A percentile compares a stretch with the other conserved stretches of the same genome.
Conservation (phyloP, 2,113 vertebrate species). For the Ammospiza nelsoni region DNA sequence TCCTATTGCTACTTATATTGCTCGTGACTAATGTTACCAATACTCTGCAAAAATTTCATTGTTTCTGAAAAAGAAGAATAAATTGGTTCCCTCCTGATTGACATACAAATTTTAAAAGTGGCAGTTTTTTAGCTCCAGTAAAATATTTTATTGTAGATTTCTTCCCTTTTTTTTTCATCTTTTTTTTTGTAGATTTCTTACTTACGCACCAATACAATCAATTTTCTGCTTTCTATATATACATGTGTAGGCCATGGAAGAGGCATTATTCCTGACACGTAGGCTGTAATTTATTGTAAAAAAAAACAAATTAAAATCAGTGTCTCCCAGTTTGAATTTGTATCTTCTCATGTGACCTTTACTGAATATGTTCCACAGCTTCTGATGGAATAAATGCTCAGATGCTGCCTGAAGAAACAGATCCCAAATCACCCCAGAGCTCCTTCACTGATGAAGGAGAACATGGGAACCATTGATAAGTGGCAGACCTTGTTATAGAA, state of each 20-base stretch:
- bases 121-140: rapidly evolving
- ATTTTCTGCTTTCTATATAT: background rate
- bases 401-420: background rate
- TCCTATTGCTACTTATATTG: rapidly evolving
- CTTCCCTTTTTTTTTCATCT: background rate
- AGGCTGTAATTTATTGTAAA: rapidly evolving
- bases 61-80: background rate
- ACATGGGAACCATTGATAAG: background rate
- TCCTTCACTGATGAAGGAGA: background rate
- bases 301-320: too few relatives aligned
- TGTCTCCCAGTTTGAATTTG: background rate
- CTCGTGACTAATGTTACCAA: rapidly evolving
- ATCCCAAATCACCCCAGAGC: background rate
- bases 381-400: background rate
- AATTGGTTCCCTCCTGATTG: background rate
- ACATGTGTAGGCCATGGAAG: background rate
- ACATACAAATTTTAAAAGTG: background rate
- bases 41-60: background rate
- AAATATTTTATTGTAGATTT: background rate
- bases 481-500: background rate
- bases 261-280: background rate
- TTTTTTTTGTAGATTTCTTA: background rate
- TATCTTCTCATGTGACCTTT: background rate
- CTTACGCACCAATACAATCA: rapidly evolving
- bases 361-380: background rate